These are phyloP conservation scores for Gambelia wislizenii DNA, from an alignment of 2,797 vertebrate species.

Conservation along the genomic window DNA sequence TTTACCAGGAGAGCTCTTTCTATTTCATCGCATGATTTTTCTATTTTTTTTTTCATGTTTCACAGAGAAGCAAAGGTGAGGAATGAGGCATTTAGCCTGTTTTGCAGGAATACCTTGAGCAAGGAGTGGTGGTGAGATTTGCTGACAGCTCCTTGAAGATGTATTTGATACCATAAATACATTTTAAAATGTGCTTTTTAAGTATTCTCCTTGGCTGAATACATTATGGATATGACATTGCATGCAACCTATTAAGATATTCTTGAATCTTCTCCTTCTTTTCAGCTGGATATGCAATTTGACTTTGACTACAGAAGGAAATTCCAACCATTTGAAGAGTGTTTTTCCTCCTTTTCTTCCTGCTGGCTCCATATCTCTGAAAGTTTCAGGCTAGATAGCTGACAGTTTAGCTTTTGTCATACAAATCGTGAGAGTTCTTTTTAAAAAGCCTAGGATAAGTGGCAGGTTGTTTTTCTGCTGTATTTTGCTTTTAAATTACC, in stretches of 20 bases:
- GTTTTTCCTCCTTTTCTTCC: neutral
- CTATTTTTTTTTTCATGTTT: slow-evolving; percentile 20
- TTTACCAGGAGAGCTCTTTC: neutral
- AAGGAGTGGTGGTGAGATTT: neutral
- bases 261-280: slow-evolving; percentile 11
- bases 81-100: neutral
- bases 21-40: neutral
- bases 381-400: neutral
- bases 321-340: neutral
- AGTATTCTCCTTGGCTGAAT: slow-evolving; percentile 24
- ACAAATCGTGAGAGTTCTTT: neutral
- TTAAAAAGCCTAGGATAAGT: neutral
- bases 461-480: neutral
- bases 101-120: neutral
- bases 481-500: slow-evolving; percentile 28
- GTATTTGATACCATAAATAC: neutral
- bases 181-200: slow-evolving; percentile 23
- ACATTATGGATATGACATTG: slow-evolving; percentile 14
- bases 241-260: slow-evolving; percentile 31
- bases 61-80: neutral
- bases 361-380: slow-evolving; percentile 1
- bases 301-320: slow-evolving; percentile 19
- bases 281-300: slow-evolving; percentile 31
- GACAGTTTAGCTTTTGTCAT: neutral
- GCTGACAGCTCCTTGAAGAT: slow-evolving; percentile 10